A percentile compares a stretch with the other conserved stretches of the same genome.
Evolutionary conservation across 2,797 vertebrate species (phyloP).

Genomic region (Lagodon rhomboides): DNA sequence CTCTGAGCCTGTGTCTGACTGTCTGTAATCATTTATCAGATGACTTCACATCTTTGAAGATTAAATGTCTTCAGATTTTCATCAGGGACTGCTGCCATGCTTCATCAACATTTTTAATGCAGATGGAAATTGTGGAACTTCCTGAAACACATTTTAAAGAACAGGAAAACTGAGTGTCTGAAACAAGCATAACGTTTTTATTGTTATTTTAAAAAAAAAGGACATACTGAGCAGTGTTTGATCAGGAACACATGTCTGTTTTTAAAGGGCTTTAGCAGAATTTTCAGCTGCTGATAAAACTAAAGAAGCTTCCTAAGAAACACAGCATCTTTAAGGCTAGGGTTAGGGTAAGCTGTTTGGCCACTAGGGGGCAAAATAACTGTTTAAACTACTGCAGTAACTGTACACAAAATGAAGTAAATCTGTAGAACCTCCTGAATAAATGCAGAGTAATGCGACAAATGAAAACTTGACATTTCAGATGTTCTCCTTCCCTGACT

Average conservation of each 20-base stretch:
- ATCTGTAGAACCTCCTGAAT: not conserved
- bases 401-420: too few relatives aligned
- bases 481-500: not conserved
- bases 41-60: conserved; percentile 20
- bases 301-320: not conserved
- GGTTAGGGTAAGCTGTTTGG: too few relatives aligned
- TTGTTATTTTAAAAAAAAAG: conserved; percentile 36
- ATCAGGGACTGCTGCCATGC: conserved; percentile 18
- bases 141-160: conserved; percentile 15
- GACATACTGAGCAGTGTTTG: conserved; percentile 47
- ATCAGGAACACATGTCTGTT: conserved; percentile 48
- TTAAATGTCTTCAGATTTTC: conserved; percentile 34
- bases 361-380: not conserved
- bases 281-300: not conserved
- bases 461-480: not conserved
- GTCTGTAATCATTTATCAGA: conserved; percentile 8
- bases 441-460: not conserved
- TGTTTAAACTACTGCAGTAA: too few relatives aligned
- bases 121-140: conserved; percentile 49
- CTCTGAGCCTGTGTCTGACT: not conserved
- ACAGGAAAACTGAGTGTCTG: not conserved
- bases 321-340: not conserved
- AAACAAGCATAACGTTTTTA: conserved; percentile 18
- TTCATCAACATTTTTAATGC: conserved; percentile 20
- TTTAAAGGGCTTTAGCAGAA: conserved; percentile 7